Percentiles rank a stretch among this genome's conserved stretches.
These are phyloP conservation scores for Hycleus cichorii DNA, from an alignment of 1,140 invertebrate genomes.

Conservation along the genomic window DNA sequence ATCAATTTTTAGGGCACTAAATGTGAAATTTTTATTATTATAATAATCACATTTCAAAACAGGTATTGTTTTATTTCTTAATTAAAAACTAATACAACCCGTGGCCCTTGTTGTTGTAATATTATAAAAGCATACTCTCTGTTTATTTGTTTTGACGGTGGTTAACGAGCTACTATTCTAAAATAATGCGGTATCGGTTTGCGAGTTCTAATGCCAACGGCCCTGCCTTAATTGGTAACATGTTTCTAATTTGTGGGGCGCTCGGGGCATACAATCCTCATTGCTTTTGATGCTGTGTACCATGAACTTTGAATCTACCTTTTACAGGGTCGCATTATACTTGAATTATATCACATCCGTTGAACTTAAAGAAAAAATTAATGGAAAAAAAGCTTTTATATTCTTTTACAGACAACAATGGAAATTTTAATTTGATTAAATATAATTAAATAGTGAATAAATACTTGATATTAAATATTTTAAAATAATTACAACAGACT, in stretches of 20 bases:
- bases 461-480: no score
- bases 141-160: constrained; percentile 16
- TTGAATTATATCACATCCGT: no score
- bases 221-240: constrained; percentile 22
- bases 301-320: constrained; percentile 12
- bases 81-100: constrained; percentile 17
- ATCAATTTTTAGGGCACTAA: no score
- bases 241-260: constrained; percentile 25
- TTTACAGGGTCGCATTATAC: no score
- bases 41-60: no score
- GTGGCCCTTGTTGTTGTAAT: constrained; percentile 15
- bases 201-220: constrained; percentile 14
- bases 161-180: constrained; percentile 15
- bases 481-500: no score
- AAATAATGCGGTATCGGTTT: constrained; percentile 18
- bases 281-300: constrained; percentile 15
- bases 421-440: no score
- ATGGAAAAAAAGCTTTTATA: no score
- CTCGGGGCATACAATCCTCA: constrained; percentile 16
- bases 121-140: constrained; percentile 14
- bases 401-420: no score
- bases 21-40: no score
- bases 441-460: no score
- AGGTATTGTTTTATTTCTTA: constrained; percentile 14
- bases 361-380: no score